Base-by-base conservation (phyloP, 2,888 invertebrate species). In the Graphium colonna region DNA sequence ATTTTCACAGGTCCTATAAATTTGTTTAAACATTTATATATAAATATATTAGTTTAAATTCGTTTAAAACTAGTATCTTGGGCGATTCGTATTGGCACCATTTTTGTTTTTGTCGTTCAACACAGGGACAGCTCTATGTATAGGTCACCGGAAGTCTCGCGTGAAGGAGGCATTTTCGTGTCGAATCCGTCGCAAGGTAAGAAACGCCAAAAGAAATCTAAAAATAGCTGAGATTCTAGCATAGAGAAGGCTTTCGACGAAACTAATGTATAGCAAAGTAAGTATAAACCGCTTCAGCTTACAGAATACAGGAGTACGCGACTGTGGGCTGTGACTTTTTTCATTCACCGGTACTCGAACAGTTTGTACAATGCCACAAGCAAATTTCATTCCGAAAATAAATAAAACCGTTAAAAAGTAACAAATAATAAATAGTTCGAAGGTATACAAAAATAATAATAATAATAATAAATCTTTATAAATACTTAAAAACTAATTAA, bases 231-330 rank as follows among this genome's bases (percentile, higher is more conserved):
- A 88, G 88, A 88, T 87, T 88, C 87, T 62, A 74, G 76, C 63
- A 73, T 71, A 79, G 78, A 82, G 77, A 78, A 82, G 72, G 74
- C 63, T 70, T 66, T 70, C 63, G 71, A 74, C 57, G 69, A 73
- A 69, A 72, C 73, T 75, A 73, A 65, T 61, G 63, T 68, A 68
- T 62, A 70, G 71, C 75, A 75, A 70, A 74, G 76, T 87, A 88
- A 88, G 88, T 88, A 87, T 81, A 75, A 77, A 86, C 87, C 87
- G 87, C 87, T 36, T 36, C n/a, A 80, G 82, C 77, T 79, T 80
- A 82, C 65, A 74, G 59, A 64, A 67, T 73, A 71, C 67, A 68
- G 69, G 69, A 66, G 62, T 58, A 63, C 46, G 59, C 52, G 56
- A 48, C 28, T 47, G 50, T 56, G 50, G n/a, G n/a, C n/a, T n/a